These are phyloP conservation scores for Morus bassanus DNA, from an alignment of 2,797 vertebrate species.

Conservation along the genomic window DNA sequence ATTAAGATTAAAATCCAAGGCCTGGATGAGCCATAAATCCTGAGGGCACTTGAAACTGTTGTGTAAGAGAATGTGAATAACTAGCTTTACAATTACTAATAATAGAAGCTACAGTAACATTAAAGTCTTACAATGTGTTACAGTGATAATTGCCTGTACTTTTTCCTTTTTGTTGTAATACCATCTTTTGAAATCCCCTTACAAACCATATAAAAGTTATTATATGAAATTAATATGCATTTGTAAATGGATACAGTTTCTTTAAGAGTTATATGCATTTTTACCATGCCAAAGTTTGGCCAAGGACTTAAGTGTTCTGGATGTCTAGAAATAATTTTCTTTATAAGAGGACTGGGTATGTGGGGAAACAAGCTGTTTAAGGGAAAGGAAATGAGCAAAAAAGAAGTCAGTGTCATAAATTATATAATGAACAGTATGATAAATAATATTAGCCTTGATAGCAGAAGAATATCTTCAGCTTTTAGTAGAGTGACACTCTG, in stretches of 20 bases:
- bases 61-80: neutral
- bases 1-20: neutral
- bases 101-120: neutral
- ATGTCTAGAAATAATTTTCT: neutral
- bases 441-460: neutral
- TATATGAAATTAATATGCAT: neutral
- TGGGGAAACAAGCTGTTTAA: neutral
- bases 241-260: neutral
- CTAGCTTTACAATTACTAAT: neutral
- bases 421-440: neutral
- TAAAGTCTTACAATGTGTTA: neutral
- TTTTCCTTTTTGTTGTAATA: neutral
- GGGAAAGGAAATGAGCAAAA: neutral
- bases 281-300: neutral
- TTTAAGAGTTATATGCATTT: neutral
- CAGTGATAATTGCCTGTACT: neutral
- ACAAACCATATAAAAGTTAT: neutral
- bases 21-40: neutral
- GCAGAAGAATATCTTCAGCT: neutral
- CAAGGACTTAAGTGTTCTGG: neutral
- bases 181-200: neutral
- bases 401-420: neutral
- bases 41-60: neutral
- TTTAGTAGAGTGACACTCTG: neutral
- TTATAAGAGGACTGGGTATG: neutral